Evolutionary conservation across 2,113 vertebrate species (phyloP).

Genomic region (Paracanthobrama guichenoti): DNA sequence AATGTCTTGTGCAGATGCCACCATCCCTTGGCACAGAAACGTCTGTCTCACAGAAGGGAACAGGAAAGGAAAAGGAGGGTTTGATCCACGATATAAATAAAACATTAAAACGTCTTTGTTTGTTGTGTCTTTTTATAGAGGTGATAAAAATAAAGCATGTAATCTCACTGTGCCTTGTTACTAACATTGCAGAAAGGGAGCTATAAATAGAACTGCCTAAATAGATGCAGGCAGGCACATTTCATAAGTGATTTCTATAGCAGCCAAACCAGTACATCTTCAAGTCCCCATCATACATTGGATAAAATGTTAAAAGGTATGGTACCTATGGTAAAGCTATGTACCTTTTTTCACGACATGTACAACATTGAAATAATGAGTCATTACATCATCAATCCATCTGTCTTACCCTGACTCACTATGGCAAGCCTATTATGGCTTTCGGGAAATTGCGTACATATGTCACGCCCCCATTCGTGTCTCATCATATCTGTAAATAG

Average conservation of each 20-base stretch:
- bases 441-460: no score
- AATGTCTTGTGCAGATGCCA: background rate
- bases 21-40: conserved; percentile 9
- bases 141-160: conserved; percentile 14
- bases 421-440: no score
- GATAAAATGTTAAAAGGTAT: background rate
- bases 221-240: conserved; percentile 36
- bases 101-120: background rate
- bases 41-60: background rate
- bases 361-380: no score
- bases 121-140: conserved; percentile 2
- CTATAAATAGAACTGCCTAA: conserved; percentile 51
- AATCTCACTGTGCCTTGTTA: conserved; percentile 15
- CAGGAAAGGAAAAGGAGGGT: background rate
- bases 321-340: no score
- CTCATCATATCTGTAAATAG: no score
- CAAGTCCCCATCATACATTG: background rate
- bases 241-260: background rate
- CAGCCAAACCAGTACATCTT: background rate
- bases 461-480: no score
- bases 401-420: no score
- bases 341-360: no score
- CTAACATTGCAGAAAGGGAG: conserved; percentile 20
- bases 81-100: conserved; percentile 6
- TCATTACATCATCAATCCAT: no score